Conservation (phyloP, 2,113 vertebrate species). For the Dendrocopos noguchii region DNA sequence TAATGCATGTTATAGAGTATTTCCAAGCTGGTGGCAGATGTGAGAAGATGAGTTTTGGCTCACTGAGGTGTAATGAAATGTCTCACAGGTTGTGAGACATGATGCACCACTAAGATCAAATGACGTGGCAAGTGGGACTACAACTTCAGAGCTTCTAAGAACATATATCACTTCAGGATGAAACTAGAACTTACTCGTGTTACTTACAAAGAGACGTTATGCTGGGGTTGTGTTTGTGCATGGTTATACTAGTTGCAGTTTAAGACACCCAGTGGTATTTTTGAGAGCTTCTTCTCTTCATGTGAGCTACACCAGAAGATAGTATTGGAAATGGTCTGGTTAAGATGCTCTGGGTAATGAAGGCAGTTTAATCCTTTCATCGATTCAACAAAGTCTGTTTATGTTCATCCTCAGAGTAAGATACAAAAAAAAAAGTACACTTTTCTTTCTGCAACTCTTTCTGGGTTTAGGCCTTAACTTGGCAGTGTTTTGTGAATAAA, state of each 20-base stretch:
- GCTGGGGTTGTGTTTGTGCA: background rate
- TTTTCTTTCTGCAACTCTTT: background rate
- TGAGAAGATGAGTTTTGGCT: background rate
- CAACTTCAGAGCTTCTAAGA: background rate
- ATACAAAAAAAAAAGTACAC: background rate
- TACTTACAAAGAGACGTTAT: background rate
- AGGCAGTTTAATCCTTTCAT: background rate
- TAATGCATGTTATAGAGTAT: background rate
- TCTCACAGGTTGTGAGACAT: background rate
- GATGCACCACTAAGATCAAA: background rate
- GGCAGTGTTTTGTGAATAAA: background rate
- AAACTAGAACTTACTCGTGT: background rate
- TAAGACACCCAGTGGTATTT: background rate
- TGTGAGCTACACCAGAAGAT: background rate
- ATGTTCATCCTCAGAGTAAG: background rate
- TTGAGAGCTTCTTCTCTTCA: background rate
- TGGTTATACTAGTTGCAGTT: background rate
- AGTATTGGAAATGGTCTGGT: background rate
- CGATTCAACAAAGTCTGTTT: background rate
- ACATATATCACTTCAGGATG: background rate
- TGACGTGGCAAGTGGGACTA: background rate
- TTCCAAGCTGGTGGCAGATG: background rate
- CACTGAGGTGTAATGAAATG: background rate
- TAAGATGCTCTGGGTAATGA: background rate
- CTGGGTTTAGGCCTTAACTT: background rate